Conservation (phyloP, 2,113 vertebrate genomes). For the Pseudolaguvia tuberculata region DNA sequence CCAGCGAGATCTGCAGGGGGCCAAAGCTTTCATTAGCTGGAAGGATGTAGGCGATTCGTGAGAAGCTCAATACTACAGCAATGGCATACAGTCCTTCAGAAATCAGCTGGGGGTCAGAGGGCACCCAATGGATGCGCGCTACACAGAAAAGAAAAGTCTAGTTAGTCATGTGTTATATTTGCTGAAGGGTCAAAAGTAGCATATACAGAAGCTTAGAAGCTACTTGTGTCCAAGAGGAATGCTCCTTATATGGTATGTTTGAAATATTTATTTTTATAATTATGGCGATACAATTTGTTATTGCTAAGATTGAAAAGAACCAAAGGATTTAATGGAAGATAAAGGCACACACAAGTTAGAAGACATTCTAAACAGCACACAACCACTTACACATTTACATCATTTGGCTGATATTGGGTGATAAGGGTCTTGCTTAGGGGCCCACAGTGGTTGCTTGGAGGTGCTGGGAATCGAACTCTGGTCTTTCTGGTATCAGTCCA, state of each 20-base stretch:
- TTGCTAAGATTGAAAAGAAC: not conserved
- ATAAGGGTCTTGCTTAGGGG: too few species aligned
- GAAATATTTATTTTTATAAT: not conserved
- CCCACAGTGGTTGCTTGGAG: too few species aligned
- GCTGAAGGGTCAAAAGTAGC: not conserved
- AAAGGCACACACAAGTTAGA: not conserved
- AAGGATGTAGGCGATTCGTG: conserved; percentile 90
- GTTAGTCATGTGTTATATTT: not conserved
- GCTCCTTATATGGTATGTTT: not conserved
- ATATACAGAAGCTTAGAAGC: not conserved
- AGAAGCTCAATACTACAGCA: conserved; percentile 94
- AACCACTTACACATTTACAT: too few species aligned
- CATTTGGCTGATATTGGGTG: too few species aligned
- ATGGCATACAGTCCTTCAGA: conserved; percentile 95
- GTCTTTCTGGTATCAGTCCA: too few species aligned
- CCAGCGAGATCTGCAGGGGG: conserved; percentile 91
- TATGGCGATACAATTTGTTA: not conserved
- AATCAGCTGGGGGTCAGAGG: conserved; percentile 91
- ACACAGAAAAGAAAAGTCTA: not conserved
- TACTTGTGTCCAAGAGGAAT: not conserved
- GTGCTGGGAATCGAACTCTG: too few species aligned
- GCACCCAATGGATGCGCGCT: conserved; percentile 87
- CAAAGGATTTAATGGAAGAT: not conserved
- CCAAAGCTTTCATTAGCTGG: conserved; percentile 96
- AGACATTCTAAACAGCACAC: not conserved